Evolutionary conservation across 2,888 invertebrate genomes (phyloP).

Genomic region (Melipona bicolor): DNA sequence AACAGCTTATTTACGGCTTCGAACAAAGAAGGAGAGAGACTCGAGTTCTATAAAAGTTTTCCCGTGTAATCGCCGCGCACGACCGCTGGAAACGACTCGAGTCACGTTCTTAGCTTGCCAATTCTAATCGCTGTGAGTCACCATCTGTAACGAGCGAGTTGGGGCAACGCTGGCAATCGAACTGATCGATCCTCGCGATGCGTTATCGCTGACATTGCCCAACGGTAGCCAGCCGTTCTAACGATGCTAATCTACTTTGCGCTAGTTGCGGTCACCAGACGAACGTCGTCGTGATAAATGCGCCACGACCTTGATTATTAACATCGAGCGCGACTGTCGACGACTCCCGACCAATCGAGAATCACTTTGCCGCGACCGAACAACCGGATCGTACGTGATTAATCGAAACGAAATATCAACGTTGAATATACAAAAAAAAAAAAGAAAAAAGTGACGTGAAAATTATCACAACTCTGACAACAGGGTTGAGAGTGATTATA

Average conservation of each 20-base stretch:
- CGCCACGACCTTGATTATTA: slow-evolving; percentile 18
- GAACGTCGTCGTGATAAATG: slow-evolving; percentile 6
- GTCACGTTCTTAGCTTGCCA: neutral
- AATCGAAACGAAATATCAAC: neutral
- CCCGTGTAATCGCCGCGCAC: neutral
- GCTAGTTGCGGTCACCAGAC: slow-evolving; percentile 3
- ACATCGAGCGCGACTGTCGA: slow-evolving; percentile 37
- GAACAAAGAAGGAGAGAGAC: neutral
- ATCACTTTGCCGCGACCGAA: neutral
- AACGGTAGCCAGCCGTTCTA: neutral
- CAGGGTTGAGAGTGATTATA: neutral
- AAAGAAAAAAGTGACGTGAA: neutral
- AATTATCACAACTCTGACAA: neutral
- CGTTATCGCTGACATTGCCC: slow-evolving; percentile 12
- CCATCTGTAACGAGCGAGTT: neutral
- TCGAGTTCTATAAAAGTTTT: neutral
- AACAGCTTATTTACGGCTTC: neutral
- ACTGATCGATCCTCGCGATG: neutral
- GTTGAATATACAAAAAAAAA: neutral
- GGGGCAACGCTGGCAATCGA: neutral
- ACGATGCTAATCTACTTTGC: slow-evolving; percentile 24
- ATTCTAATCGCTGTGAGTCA: neutral
- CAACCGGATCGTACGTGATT: neutral
- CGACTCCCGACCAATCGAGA: neutral
- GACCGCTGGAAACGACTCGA: neutral